Base-by-base conservation (phyloP, 2,797 vertebrate genomes). In the Siniperca scherzeri region DNA sequence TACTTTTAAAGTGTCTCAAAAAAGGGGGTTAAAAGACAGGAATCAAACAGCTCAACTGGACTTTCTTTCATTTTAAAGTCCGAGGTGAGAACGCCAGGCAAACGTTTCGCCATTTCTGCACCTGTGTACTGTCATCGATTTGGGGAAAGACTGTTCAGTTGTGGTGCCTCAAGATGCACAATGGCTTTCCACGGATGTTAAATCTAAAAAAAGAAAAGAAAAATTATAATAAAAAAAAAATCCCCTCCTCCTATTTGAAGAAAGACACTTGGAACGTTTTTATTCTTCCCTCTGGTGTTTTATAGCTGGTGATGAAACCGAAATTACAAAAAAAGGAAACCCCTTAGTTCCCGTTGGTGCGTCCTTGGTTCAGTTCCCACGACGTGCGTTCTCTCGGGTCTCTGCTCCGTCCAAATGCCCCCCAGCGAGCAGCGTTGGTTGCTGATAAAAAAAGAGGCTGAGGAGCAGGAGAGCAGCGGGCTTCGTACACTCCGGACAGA, bases 61-160 rank as follows among this genome's bases (percentile, higher is more conserved):
- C 64, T 85, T 85, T 50, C 30, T 81, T 79, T 81, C 70, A 69
- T 85, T 83, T 88, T 78, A 90, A 93, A 95, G 94, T 95, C 92
- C 92, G 78, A 85, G 69, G 77, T 83, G 82, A 85, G 74, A 62
- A 78, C 64, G 76, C 44, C 69, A 59, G 83, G 68, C 77, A 89
- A 88, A 88, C 82, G 67, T 82, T 80, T 93, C 89, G 94, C 94
- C 92, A 95, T 96, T 90, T 93, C 95, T 95, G 95, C 95, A 96
- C 95, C 96, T 96, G 95, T 94, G 85, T 80, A 78, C 88, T 92
- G 88, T 77, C 85, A 91, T 92, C 82, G 86, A 87, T 86, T 80
- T 82, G 44, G 42, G 77, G 73, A 73, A 87, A 82, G 68, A 87
- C 85, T 88, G 68, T 76, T 91, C 88, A 85, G 80, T 85, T 91